phyloP scores from a whole-genome alignment of 2,797 vertebrate genomes.

The Ctenopoma kingsleyae region DNA sequence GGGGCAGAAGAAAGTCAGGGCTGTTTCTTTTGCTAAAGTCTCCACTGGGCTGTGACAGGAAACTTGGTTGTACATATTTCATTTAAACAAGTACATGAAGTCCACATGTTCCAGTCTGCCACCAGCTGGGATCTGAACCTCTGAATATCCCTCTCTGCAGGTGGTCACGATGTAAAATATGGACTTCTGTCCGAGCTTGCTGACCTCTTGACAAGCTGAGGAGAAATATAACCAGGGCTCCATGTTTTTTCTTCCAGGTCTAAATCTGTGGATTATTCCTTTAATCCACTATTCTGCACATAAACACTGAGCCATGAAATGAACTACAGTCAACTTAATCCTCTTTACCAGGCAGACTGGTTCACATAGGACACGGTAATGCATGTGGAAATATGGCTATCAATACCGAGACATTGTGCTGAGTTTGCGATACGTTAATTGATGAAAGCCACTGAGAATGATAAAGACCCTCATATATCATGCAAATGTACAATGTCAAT shows the following conservation, averaged over 20 bases:
- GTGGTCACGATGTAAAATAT: conserved; percentile 54
- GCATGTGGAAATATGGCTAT: conserved; percentile 58
- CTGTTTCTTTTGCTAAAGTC: conserved; percentile 32
- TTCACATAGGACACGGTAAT: conserved; percentile 39
- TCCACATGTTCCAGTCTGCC: conserved; percentile 40
- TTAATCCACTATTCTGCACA: conserved; percentile 67
- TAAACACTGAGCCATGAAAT: conserved; percentile 76
- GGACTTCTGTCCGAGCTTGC: conserved; percentile 50
- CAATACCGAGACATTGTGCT: conserved; percentile 65
- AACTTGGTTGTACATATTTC: conserved; percentile 38
- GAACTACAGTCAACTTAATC: conserved; percentile 72
- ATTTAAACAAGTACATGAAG: conserved; percentile 51
- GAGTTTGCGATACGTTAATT: conserved; percentile 74
- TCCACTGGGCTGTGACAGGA: background rate
- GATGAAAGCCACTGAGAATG: conserved; percentile 60
- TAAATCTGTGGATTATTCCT: conserved; percentile 66
- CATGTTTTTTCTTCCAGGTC: conserved; percentile 48
- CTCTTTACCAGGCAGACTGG: conserved; percentile 58
- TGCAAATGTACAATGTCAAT: conserved; percentile 58
- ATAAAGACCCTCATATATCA: conserved; percentile 72
- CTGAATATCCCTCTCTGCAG: conserved; percentile 34
- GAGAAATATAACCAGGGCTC: conserved; percentile 47
- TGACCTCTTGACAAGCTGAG: conserved; percentile 45
- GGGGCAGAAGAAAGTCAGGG: conserved; percentile 41
- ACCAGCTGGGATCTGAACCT: conserved; percentile 61